Evolutionary conservation across 2,797 vertebrate species (phyloP), one percentile per base, ranked within the genome.

Genomic region (Lagothrix lagotricha): DNA sequence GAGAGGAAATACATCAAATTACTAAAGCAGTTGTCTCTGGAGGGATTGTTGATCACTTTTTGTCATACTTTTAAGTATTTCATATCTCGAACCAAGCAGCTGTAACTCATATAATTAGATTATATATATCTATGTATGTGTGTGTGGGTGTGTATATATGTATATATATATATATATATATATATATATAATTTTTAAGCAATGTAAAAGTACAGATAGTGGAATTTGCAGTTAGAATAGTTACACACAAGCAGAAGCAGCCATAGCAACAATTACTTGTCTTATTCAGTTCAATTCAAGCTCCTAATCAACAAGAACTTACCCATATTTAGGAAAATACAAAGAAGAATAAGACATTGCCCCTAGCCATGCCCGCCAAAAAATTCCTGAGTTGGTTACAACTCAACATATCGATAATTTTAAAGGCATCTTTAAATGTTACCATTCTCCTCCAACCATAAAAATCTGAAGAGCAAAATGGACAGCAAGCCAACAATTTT

Each of bases 371-470:
- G 81, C 72, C 33, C 39, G 17, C 44, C n/a, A 67, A 77, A 36
- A 64, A 30, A 52, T 81, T 19, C 10, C 54, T 88, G 36, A 57
- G 41, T 54, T 83, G 22, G 10, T 67, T 76, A 83, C 64, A 54
- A 83, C 17, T 61, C 88, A 72, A 75, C 36, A 33, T 20, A 52
- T 54, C 48, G 48, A 44, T 77, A 86, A 64, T 83, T 76, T 58
- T 88, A 88, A 88, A 90, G 50, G 9, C 36, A 81, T 84, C 57
- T 89, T 67, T 46, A 72, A 64, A 39, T 87, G 86, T 96, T 64
- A 87, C 80, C 72, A 64, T 26, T 76, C 50, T 80, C 24, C 30
- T 28, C 87, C 28, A 75, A 88, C 46, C 52, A 52, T 75, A 72
- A 58, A 80, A 86, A 80, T 83, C 58, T 80, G 33, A 72, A 93